Base-by-base conservation (phyloP, 2,113 vertebrate species). In the Dasyprocta punctata region DNA sequence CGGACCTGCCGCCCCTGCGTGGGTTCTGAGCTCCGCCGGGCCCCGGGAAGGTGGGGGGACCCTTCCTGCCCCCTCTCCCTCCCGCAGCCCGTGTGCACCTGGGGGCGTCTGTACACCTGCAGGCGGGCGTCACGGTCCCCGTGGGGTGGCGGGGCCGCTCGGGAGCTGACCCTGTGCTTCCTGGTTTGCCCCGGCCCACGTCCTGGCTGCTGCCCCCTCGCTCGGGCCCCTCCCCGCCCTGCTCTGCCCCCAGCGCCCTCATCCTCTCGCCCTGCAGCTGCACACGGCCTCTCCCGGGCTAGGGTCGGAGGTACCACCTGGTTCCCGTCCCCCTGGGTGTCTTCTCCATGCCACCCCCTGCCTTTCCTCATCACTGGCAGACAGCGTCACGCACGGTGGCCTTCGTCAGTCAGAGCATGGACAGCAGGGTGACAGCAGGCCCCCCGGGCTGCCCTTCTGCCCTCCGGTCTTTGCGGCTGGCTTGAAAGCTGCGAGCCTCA, bases 401-500 rank as follows among this genome's bases (percentile, higher is more conserved):
- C 26, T 93, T 84, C 77, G 67, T 92, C 65, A 56, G 52, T 69
- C 86, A 88, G 61, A 58, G 84, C n/a, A 26, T 36, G 80, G 41
- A 10, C 28, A 82, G 78, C 61, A 36, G 17, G 33, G 30, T 95
- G 54, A 52, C 95, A 81, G 20, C 44, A 90, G 41, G 13, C 65
- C 33, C 38, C 67, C 44, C 30, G 86, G 49, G 67, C 38, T 69
- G 33, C 58, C 52, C 30, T 49, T 78, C 38, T 33, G 17, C 28
- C 9, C 52, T 78, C n/a, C 9, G 33, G 1, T 85, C n/a, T 90
- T 84, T 67, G 44, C 38, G 84, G 67, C 83, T 91, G 61, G 91
- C 94, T 92, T 92, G 30, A 88, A 84, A 89, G 47, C 7, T 54
- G 52, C 10, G n/a, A n/a, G n/a, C n/a, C n/a, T n/a, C n/a, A n/a